A percentile compares a stretch with the other conserved stretches of the same genome.
phyloP scores from a whole-genome alignment of 30 jellyfish, hydroid and myxozoan species.

The Hydractinia echinata region DNA sequence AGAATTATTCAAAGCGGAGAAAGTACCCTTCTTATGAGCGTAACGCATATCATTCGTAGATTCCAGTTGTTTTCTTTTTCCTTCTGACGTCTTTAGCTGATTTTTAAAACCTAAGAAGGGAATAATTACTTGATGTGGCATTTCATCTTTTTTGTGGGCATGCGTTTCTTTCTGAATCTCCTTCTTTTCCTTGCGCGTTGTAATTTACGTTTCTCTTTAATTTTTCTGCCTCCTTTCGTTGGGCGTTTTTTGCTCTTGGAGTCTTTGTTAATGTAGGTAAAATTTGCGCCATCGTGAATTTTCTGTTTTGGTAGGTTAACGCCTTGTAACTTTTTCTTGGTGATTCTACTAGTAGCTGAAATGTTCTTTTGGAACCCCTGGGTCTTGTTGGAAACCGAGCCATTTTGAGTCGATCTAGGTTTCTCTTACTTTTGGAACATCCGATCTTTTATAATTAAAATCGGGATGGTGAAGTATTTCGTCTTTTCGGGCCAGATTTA shows the following conservation, averaged over 20 bases:
- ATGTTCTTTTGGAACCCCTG: background rate
- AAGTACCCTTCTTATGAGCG: too few relatives aligned
- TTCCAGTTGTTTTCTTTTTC: too few relatives aligned
- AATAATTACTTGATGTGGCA: background rate
- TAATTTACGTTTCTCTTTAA: background rate
- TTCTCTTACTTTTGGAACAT: conserved; percentile 34
- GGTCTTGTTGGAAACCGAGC: background rate
- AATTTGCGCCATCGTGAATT: background rate
- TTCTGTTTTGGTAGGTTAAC: background rate
- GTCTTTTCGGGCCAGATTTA: conserved; percentile 44
- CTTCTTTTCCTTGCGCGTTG: background rate
- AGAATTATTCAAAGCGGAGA: too few relatives aligned
- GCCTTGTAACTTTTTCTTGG: too few relatives aligned
- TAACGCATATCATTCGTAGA: too few relatives aligned
- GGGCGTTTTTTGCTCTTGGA: background rate
- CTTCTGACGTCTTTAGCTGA: too few relatives aligned
- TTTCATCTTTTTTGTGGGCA: conserved; percentile 10
- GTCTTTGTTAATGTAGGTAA: background rate
- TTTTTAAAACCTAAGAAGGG: background rate
- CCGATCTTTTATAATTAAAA: conserved; percentile 24
- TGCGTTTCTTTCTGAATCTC: background rate
- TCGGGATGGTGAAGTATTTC: conserved; percentile 10
- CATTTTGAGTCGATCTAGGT: background rate
- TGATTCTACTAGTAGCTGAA: background rate
- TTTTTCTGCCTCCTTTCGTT: background rate